phyloP scores from a whole-genome alignment of 2,797 vertebrate genomes.

The Muraenolepis orangiensis region DNA sequence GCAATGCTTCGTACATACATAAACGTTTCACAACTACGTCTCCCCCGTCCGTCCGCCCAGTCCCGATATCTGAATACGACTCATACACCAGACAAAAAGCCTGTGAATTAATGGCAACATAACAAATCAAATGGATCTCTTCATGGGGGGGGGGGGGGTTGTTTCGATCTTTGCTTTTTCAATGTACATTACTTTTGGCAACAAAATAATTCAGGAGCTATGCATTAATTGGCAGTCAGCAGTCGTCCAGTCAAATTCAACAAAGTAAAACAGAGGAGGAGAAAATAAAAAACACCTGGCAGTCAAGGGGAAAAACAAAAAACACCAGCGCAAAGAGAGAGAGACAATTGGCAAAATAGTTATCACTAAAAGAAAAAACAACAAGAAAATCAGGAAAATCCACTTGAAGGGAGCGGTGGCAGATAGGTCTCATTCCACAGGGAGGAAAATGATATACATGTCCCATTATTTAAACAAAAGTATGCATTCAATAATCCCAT shows the following conservation, averaged over 20 bases:
- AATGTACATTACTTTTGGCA: constrained; percentile 63
- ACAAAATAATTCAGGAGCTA: constrained; percentile 58
- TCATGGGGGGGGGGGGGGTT: constrained; percentile 40
- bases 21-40: not conserved
- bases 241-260: constrained; percentile 18
- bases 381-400: constrained; percentile 63
- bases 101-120: constrained; percentile 29
- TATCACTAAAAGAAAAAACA: constrained; percentile 45
- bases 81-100: constrained; percentile 47
- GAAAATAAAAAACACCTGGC: constrained; percentile 66
- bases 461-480: constrained; percentile 57
- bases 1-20: constrained; percentile 24
- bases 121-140: constrained; percentile 39
- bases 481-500: constrained; percentile 65
- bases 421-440: not conserved
- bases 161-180: constrained; percentile 38
- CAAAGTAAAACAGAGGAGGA: constrained; percentile 49
- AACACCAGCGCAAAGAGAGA: constrained; percentile 57
- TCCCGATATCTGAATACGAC: constrained; percentile 15
- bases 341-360: constrained; percentile 66
- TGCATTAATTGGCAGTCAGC: constrained; percentile 1
- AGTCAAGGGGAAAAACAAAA: constrained; percentile 61
- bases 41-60: too few relatives aligned
- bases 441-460: constrained; percentile 51
- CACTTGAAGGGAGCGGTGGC: not conserved